Percentiles rank a stretch among this genome's conserved stretches.
phyloP scores from a whole-genome alignment of 2,888 invertebrate genomes.

The Hypsopygia costalis region DNA sequence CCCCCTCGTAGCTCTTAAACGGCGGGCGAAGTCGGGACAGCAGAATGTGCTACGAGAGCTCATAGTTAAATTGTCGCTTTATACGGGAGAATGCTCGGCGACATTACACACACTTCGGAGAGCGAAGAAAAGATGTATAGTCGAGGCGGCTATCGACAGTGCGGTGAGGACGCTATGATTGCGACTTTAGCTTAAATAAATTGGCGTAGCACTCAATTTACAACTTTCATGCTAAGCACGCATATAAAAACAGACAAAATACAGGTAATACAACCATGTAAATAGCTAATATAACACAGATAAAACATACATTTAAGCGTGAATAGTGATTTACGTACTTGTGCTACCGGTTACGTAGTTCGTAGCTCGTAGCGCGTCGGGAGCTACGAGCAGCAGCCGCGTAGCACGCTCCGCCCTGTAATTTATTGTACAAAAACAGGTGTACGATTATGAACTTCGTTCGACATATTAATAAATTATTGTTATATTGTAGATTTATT shows the following conservation, averaged over 20 bases:
- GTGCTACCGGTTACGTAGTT: too few species aligned
- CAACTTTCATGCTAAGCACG: neutral
- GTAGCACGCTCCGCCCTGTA: neutral
- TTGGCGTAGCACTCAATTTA: neutral
- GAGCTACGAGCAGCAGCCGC: neutral
- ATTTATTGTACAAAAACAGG: too few species aligned
- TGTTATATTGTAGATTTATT: too few species aligned
- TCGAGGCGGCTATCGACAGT: slow-evolving; percentile 23
- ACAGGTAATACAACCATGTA: too few species aligned
- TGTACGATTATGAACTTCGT: too few species aligned
- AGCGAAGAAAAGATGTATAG: slow-evolving; percentile 68
- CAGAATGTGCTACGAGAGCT: slow-evolving; percentile 28
- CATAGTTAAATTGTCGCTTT: slow-evolving; percentile 39
- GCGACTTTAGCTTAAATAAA: slow-evolving; percentile 3
- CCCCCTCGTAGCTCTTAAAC: slow-evolving; percentile 24
- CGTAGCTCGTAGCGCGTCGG: neutral
- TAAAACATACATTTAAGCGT: too few species aligned
- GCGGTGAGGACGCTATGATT: neutral
- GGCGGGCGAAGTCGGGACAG: slow-evolving; percentile 19
- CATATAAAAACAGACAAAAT: too few species aligned
- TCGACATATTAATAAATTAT: too few species aligned
- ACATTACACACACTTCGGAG: slow-evolving; percentile 47
- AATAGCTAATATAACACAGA: too few species aligned
- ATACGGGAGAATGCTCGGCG: slow-evolving; percentile 45
- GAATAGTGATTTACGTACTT: too few species aligned